Evolutionary conservation across 2,797 vertebrate species (phyloP).

Genomic region (Labroides dimidiatus): DNA sequence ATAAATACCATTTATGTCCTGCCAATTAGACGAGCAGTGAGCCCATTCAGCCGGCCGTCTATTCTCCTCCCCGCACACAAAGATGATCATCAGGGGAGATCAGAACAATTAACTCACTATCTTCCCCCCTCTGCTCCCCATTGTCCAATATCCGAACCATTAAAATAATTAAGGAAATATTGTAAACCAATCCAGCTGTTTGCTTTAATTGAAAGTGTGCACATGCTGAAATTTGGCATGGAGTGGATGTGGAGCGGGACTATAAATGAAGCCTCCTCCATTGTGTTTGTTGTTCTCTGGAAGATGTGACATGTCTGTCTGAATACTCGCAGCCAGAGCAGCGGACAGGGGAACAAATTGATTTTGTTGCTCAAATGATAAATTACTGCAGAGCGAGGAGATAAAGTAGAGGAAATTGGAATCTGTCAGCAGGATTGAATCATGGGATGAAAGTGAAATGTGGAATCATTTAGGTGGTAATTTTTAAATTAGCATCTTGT

Average conservation of each 20-base stretch:
- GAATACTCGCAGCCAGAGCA: conserved; percentile 68
- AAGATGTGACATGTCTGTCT: conserved; percentile 75
- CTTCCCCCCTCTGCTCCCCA: conserved; percentile 73
- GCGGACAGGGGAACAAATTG: conserved; percentile 79
- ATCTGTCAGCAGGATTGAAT: conserved; percentile 74
- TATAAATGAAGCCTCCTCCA: conserved; percentile 73
- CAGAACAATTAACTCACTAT: conserved; percentile 84
- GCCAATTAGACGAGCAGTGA: conserved; percentile 82
- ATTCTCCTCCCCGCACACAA: conserved; percentile 79
- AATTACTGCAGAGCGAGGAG: conserved; percentile 72
- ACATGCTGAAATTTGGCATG: conserved; percentile 71
- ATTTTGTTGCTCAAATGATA: conserved; percentile 81
- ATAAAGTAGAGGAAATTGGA: conserved; percentile 81
- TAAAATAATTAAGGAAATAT: conserved; percentile 86
- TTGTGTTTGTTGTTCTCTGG: conserved; percentile 71
- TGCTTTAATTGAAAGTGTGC: conserved; percentile 81
- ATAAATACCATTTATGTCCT: conserved; percentile 86
- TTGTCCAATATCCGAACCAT: conserved; percentile 82
- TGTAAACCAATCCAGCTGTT: conserved; percentile 84
- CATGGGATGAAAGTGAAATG: conserved; percentile 73
- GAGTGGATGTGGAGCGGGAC: conserved; percentile 56
- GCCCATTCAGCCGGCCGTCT: conserved; percentile 78
- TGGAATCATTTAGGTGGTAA: conserved; percentile 72
- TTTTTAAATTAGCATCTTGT: conserved; percentile 60
- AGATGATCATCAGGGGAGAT: conserved; percentile 84